Evolutionary conservation across 2,113 vertebrate species (phyloP).

Genomic region (human (Homo sapiens)): GRCh38 chr7:31629001-31629500

Average conservation of each 20-base stretch:
- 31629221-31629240: neutral
- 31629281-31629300: neutral
- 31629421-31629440: neutral
- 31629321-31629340: neutral
- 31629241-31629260: neutral
- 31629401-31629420: neutral
- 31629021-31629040: neutral
- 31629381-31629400: neutral
- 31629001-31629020: neutral
- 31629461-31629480: neutral
- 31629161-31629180: neutral
- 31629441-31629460: neutral
- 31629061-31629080: neutral
- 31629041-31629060: neutral
- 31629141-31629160: slow-evolving; percentile 25
- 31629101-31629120: neutral
- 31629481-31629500: neutral
- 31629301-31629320: neutral
- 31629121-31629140: neutral
- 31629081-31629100: neutral
- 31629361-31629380: neutral
- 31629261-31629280: slow-evolving; percentile 1
- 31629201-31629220: neutral
- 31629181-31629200: neutral
- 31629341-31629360: neutral